phyloP scores from a whole-genome alignment of 2,797 vertebrate species.

The Enteromius treurensis region DNA sequence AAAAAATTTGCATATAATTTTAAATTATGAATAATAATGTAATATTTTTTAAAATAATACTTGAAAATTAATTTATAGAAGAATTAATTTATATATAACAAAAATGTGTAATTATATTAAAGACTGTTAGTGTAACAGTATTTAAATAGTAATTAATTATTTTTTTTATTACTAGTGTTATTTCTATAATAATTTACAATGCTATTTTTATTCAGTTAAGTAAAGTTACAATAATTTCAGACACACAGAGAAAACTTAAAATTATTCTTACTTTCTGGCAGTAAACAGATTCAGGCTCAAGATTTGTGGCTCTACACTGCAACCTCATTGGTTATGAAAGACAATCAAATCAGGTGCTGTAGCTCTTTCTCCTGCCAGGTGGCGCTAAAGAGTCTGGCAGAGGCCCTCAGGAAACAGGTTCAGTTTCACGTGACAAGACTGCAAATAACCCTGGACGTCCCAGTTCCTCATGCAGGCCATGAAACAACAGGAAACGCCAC shows the following conservation, averaged over 20 bases:
- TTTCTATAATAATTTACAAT: background rate
- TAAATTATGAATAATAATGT: background rate
- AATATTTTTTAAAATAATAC: background rate
- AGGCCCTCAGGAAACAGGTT: slow-evolving; percentile 34
- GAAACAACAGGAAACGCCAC: slow-evolving; percentile 45
- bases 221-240: background rate
- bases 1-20: background rate
- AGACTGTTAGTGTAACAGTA: background rate
- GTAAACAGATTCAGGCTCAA: background rate
- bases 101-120: background rate
- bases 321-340: background rate
- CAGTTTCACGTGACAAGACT: slow-evolving; percentile 9
- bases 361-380: background rate
- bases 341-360: background rate
- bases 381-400: slow-evolving; percentile 11
- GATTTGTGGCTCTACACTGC: background rate
- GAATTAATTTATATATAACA: background rate
- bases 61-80: background rate
- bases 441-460: slow-evolving; percentile 31
- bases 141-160: background rate
- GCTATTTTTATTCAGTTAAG: background rate
- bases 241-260: background rate
- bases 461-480: slow-evolving; percentile 11
- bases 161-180: background rate
- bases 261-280: slow-evolving; percentile 17